Percentiles rank a stretch among this genome's conserved stretches.
These are phyloP conservation scores for Pandion haliaetus DNA, from an alignment of 2,113 vertebrate species.

Conservation along the genomic window DNA sequence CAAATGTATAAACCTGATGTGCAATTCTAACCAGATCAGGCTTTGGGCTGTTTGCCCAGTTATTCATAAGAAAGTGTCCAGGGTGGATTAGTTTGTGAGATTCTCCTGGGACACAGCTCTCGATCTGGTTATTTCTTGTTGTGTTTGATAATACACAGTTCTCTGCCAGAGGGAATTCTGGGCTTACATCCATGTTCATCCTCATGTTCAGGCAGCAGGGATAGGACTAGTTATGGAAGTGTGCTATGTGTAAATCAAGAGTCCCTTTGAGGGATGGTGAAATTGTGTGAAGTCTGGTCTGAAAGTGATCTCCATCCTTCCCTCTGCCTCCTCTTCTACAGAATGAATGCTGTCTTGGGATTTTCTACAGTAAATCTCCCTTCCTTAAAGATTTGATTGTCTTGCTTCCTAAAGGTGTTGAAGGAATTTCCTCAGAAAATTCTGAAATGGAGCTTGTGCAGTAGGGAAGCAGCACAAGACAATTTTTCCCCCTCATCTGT, in stretches of 20 bases:
- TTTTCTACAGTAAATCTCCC: neutral
- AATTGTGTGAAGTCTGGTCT: neutral
- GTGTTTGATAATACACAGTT: constrained; percentile 47
- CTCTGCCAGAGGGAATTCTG: constrained; percentile 45
- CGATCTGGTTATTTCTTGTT: constrained; percentile 38
- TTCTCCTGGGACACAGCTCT: constrained; percentile 27
- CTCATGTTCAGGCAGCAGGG: neutral
- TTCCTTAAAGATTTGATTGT: neutral
- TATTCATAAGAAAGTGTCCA: constrained; percentile 52
- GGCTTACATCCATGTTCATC: constrained; percentile 30
- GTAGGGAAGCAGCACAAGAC: neutral
- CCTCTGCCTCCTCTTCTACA: neutral
- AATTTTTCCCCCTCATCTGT: neutral
- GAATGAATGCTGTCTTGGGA: neutral
- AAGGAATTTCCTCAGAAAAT: neutral
- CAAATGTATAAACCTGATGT: constrained; percentile 57
- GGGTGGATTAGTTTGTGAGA: constrained; percentile 19
- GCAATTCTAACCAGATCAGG: constrained; percentile 57
- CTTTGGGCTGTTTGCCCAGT: constrained; percentile 61
- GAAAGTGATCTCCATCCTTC: neutral
- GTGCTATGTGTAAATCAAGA: neutral
- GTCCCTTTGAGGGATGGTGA: neutral
- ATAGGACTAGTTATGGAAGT: neutral
- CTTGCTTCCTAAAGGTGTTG: neutral
- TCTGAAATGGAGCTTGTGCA: neutral